Evolutionary conservation across 2,888 invertebrate genomes (phyloP), one percentile per base, ranked within the genome.

Genomic region (Coenonympha arcania): DNA sequence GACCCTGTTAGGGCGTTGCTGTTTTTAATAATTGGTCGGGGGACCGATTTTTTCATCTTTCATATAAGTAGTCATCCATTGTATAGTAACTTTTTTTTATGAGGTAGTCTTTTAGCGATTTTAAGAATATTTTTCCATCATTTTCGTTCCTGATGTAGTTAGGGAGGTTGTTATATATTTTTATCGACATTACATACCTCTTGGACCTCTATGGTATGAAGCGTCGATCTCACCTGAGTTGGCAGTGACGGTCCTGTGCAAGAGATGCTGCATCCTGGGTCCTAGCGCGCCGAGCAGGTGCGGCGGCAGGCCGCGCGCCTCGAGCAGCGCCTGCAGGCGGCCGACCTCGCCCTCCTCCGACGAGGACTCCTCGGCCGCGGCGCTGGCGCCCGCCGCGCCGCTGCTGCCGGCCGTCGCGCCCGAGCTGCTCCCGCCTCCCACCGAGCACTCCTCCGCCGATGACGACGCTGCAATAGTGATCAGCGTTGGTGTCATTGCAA

Each of bases 271-370:
- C 96, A 99, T 96, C 45, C 98, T 90, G 40, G 98, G 96, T 0
- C 96, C 98, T 47, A 99, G 88, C 1, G 98, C 96, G 26, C 98
- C 97, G 66, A 99, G 95, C 55, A 99, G 88, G 75, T 98, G 98
- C 9, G 98, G 97, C n/a, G 98, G 98, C 61, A 98, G 80, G 19
- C 98, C 98, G 60, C 98, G 89, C 9, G 98, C 95, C 83, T 98
- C 98, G 45, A 98, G 88, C 64, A 98, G 84, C 18, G 98, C 98
- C 79, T 98, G 98, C 51, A 98, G 88, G 41, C 98, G 91, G 30
- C 98, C 97, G 73, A 98, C 97, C 83, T 98, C 98, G 64, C 94
- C 95, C 74, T 98, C 97, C 81, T 98, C 98, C 1, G 83, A 83
- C 5, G 86, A 86, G 6, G 86, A 86, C 69, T 86, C 86, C 66